phyloP scores from a whole-genome alignment of 2,113 vertebrate genomes.

The Elachura formosa region DNA sequence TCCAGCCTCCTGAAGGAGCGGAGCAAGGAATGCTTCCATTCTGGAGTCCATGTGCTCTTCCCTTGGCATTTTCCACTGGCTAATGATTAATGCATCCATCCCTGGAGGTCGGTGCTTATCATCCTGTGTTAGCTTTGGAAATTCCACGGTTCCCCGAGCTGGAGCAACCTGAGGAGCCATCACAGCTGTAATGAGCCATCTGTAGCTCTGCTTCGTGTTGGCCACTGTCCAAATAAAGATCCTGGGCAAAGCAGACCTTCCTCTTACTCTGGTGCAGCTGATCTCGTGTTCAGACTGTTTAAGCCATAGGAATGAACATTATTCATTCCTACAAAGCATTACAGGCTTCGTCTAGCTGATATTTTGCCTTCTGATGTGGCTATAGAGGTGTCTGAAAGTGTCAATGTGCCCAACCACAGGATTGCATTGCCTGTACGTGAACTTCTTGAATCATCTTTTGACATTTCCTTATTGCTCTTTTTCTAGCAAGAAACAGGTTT shows the following conservation, averaged over 20 bases:
- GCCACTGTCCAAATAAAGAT: not conserved
- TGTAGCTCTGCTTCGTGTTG: not conserved
- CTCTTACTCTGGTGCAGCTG: not conserved
- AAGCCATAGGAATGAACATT: not conserved
- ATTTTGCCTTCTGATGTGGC: not conserved
- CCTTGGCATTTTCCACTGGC: not conserved
- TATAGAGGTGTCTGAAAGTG: not conserved
- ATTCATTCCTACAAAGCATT: not conserved
- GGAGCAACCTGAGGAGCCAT: not conserved
- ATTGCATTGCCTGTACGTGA: not conserved
- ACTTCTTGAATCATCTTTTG: not conserved
- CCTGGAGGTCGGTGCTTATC: not conserved
- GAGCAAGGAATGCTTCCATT: not conserved
- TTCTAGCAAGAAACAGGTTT: not conserved
- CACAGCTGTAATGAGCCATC: not conserved
- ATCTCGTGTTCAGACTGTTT: not conserved
- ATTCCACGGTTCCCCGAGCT: rapidly evolving
- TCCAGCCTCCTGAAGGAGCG: not conserved
- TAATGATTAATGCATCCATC: not conserved
- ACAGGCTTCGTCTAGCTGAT: not conserved
- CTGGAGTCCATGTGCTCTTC: not conserved
- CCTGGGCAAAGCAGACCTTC: not conserved
- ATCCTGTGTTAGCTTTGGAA: not conserved
- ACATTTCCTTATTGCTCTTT: not conserved
- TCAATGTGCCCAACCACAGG: not conserved